A percentile compares a stretch with the other conserved stretches of the same genome.
phyloP scores from a whole-genome alignment of 2,113 vertebrate genomes.

The Scopus umbretta region DNA sequence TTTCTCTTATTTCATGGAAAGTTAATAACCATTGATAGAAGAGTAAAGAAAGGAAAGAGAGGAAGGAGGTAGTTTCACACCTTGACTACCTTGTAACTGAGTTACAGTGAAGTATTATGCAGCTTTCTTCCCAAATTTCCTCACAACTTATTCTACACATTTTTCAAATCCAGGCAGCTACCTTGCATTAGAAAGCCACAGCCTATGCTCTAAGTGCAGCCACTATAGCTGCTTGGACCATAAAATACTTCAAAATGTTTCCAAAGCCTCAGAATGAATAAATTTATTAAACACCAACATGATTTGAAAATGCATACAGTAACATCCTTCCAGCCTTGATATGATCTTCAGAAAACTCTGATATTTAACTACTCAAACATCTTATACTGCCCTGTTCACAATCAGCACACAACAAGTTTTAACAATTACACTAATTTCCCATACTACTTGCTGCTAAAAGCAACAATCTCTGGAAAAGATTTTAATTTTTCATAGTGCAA shows the following conservation, averaged over 20 bases:
- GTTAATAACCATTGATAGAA: neutral
- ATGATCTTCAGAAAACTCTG: neutral
- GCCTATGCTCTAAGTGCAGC: neutral
- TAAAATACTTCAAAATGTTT: neutral
- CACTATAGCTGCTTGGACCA: neutral
- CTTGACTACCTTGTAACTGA: neutral
- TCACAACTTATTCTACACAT: neutral
- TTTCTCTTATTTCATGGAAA: neutral
- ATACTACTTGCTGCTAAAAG: neutral
- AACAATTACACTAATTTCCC: neutral
- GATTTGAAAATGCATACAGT: neutral
- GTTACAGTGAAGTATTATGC: neutral
- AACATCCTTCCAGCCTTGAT: neutral
- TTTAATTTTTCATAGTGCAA: neutral
- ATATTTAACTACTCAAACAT: neutral
- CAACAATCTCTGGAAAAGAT: neutral
- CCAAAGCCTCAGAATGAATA: neutral
- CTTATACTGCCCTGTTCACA: neutral
- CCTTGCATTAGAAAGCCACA: neutral
- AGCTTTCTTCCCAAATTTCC: neutral
- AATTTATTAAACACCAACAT: neutral
- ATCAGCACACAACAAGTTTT: neutral
- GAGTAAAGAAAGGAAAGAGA: neutral
- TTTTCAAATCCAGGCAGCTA: neutral
- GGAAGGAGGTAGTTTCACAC: neutral